phyloP scores from a whole-genome alignment of 2,797 vertebrate species.

The Thripadectes ignobilis region DNA sequence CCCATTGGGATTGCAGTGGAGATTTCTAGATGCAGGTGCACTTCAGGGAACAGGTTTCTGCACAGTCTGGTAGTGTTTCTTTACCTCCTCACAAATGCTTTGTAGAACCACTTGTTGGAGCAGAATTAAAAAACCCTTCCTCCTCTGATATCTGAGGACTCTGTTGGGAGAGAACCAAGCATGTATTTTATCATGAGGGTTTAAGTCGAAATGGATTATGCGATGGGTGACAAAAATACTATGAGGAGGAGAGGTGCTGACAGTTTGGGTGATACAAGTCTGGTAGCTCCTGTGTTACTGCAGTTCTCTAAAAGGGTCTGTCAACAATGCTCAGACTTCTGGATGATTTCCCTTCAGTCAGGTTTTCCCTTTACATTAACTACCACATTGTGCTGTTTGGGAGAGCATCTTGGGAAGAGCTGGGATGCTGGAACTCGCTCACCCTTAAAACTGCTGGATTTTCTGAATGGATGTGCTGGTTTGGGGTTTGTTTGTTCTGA shows the following conservation, averaged over 20 bases:
- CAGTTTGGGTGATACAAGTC: slow-evolving; percentile 26
- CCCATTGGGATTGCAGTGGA: not conserved
- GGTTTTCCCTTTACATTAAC: not conserved
- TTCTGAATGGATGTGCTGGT: not conserved
- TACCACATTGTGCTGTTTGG: accelerated
- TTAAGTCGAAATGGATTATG: not conserved
- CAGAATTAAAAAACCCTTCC: not conserved
- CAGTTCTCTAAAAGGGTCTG: slow-evolving; percentile 29
- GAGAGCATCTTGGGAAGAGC: not conserved
- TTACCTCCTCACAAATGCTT: not conserved
- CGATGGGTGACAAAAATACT: slow-evolving; percentile 29
- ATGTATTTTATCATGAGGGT: not conserved
- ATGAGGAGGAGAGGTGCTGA: slow-evolving; percentile 46
- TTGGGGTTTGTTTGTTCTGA: not conserved
- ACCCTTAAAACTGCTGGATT: not conserved
- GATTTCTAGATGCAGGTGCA: not conserved
- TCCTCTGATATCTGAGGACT: not conserved
- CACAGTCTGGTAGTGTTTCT: not conserved
- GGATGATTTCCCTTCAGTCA: not conserved
- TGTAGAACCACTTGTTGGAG: not conserved
- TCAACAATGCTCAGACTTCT: slow-evolving; percentile 3
- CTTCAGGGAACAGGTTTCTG: not conserved
- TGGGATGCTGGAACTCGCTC: not conserved
- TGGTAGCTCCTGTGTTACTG: slow-evolving; percentile 22
- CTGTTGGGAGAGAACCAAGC: not conserved